Evolutionary conservation across 2,797 vertebrate genomes (phyloP).

Genomic region (Acanthornis magna): DNA sequence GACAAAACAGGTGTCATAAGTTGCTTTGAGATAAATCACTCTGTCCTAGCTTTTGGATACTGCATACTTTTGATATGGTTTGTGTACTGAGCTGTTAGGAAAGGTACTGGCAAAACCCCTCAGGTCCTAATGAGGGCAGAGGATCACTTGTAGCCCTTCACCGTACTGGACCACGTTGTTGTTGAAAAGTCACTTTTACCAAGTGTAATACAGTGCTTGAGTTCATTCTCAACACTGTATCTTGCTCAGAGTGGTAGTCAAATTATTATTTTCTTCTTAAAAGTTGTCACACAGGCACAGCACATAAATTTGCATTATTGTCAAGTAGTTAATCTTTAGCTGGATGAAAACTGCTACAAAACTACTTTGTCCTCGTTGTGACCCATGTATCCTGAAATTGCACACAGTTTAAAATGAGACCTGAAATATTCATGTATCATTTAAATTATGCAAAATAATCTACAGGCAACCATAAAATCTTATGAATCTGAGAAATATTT

Average conservation of each 20-base stretch:
- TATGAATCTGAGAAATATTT: conserved; percentile 22
- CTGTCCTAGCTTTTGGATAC: neutral
- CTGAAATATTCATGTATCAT: conserved; percentile 19
- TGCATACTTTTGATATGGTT: rapidly evolving
- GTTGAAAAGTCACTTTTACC: neutral
- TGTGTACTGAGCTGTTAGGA: neutral
- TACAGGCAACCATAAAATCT: neutral
- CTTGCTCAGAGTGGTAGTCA: neutral
- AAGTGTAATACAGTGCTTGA: neutral
- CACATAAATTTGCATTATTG: neutral
- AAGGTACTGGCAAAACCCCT: neutral
- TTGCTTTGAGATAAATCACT: neutral
- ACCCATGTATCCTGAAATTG: neutral
- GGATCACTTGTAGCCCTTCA: neutral
- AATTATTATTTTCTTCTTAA: neutral
- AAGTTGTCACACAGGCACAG: neutral
- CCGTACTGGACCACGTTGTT: neutral
- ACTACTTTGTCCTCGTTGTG: neutral
- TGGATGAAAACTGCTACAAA: neutral
- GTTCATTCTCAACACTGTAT: neutral
- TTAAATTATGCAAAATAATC: conserved; percentile 50
- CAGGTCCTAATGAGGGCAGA: neutral
- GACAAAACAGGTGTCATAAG: neutral
- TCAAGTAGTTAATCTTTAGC: neutral
- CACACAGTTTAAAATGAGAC: conserved; percentile 2